phyloP scores from a whole-genome alignment of 2,888 invertebrate genomes.

The Drosophila quinaria region DNA sequence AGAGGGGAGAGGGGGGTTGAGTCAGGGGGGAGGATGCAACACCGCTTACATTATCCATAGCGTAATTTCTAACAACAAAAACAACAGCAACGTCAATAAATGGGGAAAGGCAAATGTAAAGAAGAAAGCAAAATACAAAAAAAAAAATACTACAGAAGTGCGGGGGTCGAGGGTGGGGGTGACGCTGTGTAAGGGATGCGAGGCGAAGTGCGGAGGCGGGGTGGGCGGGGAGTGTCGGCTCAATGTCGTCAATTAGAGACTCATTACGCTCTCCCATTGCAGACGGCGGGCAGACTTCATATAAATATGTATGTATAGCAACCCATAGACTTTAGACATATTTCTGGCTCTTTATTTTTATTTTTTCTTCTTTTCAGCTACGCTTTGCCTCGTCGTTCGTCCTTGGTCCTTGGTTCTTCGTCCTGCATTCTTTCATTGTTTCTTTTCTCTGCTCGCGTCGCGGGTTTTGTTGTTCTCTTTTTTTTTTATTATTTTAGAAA shows the following conservation, averaged over 20 bases:
- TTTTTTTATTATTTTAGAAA: slow-evolving; percentile 47
- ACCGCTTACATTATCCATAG: slow-evolving; percentile 66
- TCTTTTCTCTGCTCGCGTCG: slow-evolving; percentile 47
- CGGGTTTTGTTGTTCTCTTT: slow-evolving; percentile 38
- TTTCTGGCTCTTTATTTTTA: slow-evolving; percentile 27
- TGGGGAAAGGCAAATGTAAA: slow-evolving; percentile 11
- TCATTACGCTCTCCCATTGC: slow-evolving; percentile 83
- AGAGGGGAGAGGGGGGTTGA: neutral
- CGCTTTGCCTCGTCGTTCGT: slow-evolving; percentile 51
- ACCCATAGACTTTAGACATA: slow-evolving; percentile 11
- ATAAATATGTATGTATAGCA: slow-evolving; percentile 15
- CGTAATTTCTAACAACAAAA: slow-evolving; percentile 76
- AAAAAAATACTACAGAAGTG: slow-evolving; percentile 30
- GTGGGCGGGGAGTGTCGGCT: slow-evolving; percentile 44
- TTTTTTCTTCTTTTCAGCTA: slow-evolving; percentile 29
- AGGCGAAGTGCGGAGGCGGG: neutral
- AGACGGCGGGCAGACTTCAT: slow-evolving; percentile 83
- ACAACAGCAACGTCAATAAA: slow-evolving; percentile 20
- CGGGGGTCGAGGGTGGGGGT: slow-evolving; percentile 16
- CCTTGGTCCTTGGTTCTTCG: slow-evolving; percentile 44
- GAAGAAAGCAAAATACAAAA: slow-evolving; percentile 21
- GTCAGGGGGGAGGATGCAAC: slow-evolving; percentile 6
- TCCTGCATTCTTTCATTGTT: slow-evolving; percentile 77
- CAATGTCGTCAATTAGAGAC: slow-evolving; percentile 84
- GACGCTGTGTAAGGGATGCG: neutral